phyloP scores from a whole-genome alignment of 2,797 vertebrate species.

The Myotis planiceps region DNA sequence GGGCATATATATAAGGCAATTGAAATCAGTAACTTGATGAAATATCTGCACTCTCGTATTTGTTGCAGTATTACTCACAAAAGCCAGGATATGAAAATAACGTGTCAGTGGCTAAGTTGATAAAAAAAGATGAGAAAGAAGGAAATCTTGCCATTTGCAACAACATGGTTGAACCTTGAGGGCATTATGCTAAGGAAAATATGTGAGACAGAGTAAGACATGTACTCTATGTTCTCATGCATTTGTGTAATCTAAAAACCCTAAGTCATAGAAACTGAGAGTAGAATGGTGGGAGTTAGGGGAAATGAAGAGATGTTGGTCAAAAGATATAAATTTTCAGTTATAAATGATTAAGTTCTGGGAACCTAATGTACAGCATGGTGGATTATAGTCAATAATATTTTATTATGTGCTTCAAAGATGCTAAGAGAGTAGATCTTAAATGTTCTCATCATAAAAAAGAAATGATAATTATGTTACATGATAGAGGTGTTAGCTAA shows the following conservation, averaged over 20 bases:
- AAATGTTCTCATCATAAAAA: not conserved
- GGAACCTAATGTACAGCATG: not conserved
- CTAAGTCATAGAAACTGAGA: not conserved
- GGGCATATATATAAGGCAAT: not conserved
- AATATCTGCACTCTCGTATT: not conserved
- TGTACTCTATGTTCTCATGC: not conserved
- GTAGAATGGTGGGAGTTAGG: not conserved
- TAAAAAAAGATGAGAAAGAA: not conserved
- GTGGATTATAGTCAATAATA: not conserved
- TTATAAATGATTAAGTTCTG: not conserved
- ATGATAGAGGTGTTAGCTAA: not conserved
- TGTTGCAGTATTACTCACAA: not conserved
- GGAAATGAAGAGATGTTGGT: not conserved
- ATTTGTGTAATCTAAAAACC: not conserved
- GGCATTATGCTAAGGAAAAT: not conserved
- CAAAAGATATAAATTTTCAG: not conserved
- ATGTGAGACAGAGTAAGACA: not conserved
- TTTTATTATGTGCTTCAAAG: not conserved
- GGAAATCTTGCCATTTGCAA: not conserved
- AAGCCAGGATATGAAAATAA: not conserved
- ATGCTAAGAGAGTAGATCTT: not conserved
- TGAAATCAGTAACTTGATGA: not conserved
- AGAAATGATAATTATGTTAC: not conserved
- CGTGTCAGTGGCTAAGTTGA: not conserved
- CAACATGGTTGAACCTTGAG: not conserved